These are phyloP conservation scores for Blera fallax DNA, from an alignment of 2,888 invertebrate genomes.

Conservation along the genomic window DNA sequence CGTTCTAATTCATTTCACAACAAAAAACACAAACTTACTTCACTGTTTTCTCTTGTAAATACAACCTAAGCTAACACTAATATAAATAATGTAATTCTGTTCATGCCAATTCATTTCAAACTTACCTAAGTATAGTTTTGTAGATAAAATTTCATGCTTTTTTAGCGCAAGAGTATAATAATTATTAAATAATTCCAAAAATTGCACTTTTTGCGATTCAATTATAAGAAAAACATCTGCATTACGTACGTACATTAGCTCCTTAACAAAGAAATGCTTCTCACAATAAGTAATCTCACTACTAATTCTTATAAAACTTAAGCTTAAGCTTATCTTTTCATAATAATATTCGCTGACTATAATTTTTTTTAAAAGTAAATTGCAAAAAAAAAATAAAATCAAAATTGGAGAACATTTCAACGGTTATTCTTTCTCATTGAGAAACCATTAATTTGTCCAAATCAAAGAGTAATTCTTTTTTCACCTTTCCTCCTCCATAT, in stretches of 20 bases:
- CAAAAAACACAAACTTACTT: conserved; percentile 16
- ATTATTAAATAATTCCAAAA: neutral
- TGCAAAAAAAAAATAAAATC: neutral
- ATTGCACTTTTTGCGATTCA: conserved; percentile 27
- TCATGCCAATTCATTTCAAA: conserved; percentile 19
- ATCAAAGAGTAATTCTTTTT: conserved; percentile 35
- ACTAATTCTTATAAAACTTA: conserved; percentile 33
- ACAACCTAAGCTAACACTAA: conserved; percentile 25
- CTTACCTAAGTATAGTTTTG: conserved; percentile 4
- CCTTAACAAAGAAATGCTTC: conserved; percentile 51
- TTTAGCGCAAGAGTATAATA: conserved; percentile 42
- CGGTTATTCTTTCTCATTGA: conserved; percentile 46
- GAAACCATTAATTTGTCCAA: conserved; percentile 26
- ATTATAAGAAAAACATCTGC: neutral
- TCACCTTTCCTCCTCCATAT: conserved; percentile 24
- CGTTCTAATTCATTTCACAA: conserved; percentile 20
- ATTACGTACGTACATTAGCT: conserved; percentile 42
- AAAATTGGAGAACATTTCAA: conserved; percentile 66
- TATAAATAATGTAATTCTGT: conserved; percentile 1
- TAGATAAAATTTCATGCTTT: conserved; percentile 47
- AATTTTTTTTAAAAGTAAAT: conserved; percentile 6
- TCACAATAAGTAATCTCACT: conserved; percentile 32
- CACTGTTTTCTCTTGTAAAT: conserved; percentile 50
- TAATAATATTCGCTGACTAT: neutral
- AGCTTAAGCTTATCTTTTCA: conserved; percentile 40